Evolutionary conservation across 2,797 vertebrate species (phyloP).

Genomic region (Acestrorhynchus altus): DNA sequence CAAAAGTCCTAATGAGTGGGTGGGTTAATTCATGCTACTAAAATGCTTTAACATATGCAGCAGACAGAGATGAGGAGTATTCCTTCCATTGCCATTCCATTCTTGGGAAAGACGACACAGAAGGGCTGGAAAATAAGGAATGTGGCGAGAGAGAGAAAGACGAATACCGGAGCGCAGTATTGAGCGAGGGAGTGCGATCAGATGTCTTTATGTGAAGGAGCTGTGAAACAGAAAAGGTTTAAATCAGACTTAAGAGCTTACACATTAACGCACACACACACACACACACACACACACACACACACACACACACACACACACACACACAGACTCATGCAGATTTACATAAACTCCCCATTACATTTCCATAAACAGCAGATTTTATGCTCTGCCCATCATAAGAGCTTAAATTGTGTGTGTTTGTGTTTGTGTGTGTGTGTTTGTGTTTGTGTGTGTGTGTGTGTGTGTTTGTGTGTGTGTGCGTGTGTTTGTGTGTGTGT

Average conservation of each 20-base stretch:
- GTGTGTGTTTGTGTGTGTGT: not conserved
- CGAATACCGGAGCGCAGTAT: not conserved
- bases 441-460: not conserved
- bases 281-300: no score
- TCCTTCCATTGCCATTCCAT: no score
- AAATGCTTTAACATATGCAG: no score
- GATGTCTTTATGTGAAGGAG: constrained; percentile 9
- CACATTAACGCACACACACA: not conserved
- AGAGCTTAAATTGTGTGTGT: not conserved
- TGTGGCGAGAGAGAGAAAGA: no score
- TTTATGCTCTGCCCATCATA: constrained; percentile 23
- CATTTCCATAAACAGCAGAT: constrained; percentile 44
- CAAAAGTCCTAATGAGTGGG: no score
- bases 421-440: not conserved
- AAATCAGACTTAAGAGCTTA: not conserved
- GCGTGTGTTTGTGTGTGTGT: constrained; percentile 4
- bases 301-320: no score
- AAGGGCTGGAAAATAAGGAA: not conserved
- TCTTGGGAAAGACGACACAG: no score
- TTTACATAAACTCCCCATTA: constrained; percentile 23
- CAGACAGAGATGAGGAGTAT: no score
- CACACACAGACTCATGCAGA: not conserved
- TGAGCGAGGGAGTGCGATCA: not conserved
- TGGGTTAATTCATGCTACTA: no score
- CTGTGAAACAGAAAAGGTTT: constrained; percentile 13